Base-by-base conservation (phyloP, 2,113 vertebrate genomes). In the Indri indri region DNA sequence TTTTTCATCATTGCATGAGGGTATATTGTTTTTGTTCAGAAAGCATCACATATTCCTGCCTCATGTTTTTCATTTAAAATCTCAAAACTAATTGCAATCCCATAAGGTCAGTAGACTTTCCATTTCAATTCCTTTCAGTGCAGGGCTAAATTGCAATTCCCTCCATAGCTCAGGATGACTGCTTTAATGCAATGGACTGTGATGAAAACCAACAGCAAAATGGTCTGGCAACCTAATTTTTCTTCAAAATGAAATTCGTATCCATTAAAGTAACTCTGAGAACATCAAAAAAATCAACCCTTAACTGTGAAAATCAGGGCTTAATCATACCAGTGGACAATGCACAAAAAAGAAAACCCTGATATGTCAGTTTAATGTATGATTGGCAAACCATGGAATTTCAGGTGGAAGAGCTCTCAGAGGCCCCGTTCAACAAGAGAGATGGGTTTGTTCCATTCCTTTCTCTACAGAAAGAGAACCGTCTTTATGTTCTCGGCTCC, bases 231-330 rank as follows among this genome's bases (percentile, higher is more conserved):
- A 96, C 66, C 57, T 88, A 34, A 45, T 59, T 77, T 95, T 95
- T 80, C 85, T 87, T 96, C 95, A 89, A 97, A 97, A 42, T 90
- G n/a, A 91, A 88, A 92, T 63, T 71, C 20, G 50, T 50, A 83
- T 32, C 81, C 77, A 88, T 63, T 88, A 73, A 95, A 88, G 32
- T 45, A 14, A 57, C 45, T 95, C 82, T 65, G 47, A 95, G 65
- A 84, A 73, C 52, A 96, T 87, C 63, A 90, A 93, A 57, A 52
- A 74, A 93, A 82, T 70, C 50, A 87, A 91, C 57, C 59, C 45
- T 32, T 52, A 83, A 93, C 20, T 86, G 40, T 82, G 91, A 83
- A 77, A 94, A 91, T 91, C 34, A 90, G 47, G 52, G 17, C 32
- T 91, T 83, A 40, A 83, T 83, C 88, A 88, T 50, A 59, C 45